Evolutionary conservation across 2,113 vertebrate species (phyloP).

Genomic region (Mus spicilegus): DNA sequence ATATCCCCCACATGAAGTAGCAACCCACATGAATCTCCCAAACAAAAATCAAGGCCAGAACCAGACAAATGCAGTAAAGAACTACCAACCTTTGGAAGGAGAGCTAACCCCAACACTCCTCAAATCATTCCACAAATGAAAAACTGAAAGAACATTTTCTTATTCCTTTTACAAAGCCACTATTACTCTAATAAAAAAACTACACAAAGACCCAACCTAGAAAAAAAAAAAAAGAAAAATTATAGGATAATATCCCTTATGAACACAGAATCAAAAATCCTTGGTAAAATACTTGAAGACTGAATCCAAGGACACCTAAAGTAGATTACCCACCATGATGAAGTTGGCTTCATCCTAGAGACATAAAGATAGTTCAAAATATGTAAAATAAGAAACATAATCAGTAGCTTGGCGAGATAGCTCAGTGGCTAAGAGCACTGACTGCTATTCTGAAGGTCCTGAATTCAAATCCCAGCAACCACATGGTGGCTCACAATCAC

Average conservation of each 20-base stretch:
- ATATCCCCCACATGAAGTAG: not conserved
- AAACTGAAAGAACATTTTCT: not conserved
- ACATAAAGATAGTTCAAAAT: not conserved
- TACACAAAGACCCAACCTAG: not conserved
- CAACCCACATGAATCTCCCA: not conserved
- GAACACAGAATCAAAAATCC: not conserved
- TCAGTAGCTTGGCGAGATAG: not conserved
- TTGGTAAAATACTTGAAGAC: not conserved
- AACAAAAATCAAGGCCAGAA: not conserved
- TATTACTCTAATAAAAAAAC: not conserved
- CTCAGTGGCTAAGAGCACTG: too few relatives aligned
- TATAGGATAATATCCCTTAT: not conserved
- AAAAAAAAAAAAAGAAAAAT: not conserved
- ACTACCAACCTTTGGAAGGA: not conserved
- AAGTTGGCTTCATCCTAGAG: not conserved
- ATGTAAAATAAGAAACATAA: not conserved
- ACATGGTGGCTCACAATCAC: too few relatives aligned
- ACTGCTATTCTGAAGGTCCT: too few relatives aligned
- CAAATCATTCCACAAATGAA: not conserved
- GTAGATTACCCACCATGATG: not conserved
- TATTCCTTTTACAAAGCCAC: not conserved
- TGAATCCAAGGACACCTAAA: not conserved
- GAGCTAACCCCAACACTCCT: not conserved
- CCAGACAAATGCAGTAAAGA: not conserved
- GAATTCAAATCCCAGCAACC: too few relatives aligned